phyloP scores from a whole-genome alignment of 2,113 vertebrate genomes.

The Gopherus evgoodei region DNA sequence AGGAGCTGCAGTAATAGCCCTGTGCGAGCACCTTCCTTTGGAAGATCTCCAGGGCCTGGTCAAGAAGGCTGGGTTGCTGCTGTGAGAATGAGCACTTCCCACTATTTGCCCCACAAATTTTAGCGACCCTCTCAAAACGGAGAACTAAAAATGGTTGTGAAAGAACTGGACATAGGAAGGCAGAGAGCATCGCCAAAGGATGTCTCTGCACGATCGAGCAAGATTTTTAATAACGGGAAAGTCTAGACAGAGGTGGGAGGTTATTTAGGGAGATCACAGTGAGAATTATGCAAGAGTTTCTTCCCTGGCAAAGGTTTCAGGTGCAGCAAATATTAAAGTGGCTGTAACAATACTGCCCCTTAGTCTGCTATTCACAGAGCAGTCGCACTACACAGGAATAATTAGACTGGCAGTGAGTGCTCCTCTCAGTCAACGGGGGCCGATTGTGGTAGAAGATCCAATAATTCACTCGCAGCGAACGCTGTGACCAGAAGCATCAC shows the following conservation, averaged over 20 bases:
- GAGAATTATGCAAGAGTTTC: neutral
- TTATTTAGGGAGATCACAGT: neutral
- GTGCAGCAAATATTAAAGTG: neutral
- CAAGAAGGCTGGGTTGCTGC: constrained; percentile 46
- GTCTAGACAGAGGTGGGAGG: neutral
- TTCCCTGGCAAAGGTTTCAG: neutral
- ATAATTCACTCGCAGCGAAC: neutral
- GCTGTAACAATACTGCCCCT: neutral
- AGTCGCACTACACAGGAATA: neutral
- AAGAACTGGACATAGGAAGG: neutral
- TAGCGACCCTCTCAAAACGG: neutral
- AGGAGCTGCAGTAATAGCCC: neutral
- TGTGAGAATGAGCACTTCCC: neutral
- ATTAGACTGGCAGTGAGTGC: constrained; percentile 2
- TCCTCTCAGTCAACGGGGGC: neutral
- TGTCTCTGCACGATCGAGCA: neutral
- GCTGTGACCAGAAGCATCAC: neutral
- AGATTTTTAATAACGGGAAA: neutral
- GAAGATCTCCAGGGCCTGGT: constrained; percentile 3
- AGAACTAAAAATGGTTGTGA: neutral
- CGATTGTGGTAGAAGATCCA: accelerated
- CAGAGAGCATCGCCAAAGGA: neutral
- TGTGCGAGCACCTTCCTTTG: neutral
- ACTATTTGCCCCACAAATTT: neutral
- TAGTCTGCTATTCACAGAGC: neutral